Conservation (phyloP, 2,113 vertebrate genomes). For the Agelaius tricolor region DNA sequence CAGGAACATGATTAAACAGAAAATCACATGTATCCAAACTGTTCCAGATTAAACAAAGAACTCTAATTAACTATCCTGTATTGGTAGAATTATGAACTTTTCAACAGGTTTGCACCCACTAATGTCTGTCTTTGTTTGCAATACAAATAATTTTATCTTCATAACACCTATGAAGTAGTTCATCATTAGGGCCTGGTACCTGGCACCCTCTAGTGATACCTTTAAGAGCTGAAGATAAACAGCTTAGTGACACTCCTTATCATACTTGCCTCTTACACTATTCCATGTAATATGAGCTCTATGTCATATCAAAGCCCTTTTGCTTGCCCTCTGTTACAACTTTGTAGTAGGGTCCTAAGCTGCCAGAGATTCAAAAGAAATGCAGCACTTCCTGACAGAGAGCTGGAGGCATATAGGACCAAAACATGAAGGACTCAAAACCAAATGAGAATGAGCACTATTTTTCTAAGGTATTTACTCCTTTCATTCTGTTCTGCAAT, state of each 20-base stretch:
- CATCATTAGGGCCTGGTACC: neutral
- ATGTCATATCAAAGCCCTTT: neutral
- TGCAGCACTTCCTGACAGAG: neutral
- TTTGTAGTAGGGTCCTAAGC: neutral
- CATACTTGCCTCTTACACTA: neutral
- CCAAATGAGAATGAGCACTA: neutral
- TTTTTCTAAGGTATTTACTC: neutral
- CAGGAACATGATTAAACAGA: neutral
- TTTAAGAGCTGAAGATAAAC: neutral
- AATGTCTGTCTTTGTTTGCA: too few species aligned
- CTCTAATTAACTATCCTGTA: neutral
- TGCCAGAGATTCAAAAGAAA: neutral
- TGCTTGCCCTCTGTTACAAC: neutral
- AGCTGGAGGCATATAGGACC: neutral
- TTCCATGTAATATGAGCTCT: neutral
- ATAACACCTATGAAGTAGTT: too few species aligned
- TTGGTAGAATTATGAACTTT: neutral
- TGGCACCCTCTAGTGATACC: slow-evolving; percentile 34
- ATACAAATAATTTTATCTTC: too few species aligned
- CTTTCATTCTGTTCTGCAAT: neutral
- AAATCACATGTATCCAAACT: neutral
- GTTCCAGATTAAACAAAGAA: neutral
- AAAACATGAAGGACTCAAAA: neutral
- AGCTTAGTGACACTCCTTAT: neutral
- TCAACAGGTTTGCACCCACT: neutral